Evolutionary conservation across 2,113 vertebrate species (phyloP), one percentile per base, ranked within the genome.

Genomic region (Macquaria ambigua): DNA sequence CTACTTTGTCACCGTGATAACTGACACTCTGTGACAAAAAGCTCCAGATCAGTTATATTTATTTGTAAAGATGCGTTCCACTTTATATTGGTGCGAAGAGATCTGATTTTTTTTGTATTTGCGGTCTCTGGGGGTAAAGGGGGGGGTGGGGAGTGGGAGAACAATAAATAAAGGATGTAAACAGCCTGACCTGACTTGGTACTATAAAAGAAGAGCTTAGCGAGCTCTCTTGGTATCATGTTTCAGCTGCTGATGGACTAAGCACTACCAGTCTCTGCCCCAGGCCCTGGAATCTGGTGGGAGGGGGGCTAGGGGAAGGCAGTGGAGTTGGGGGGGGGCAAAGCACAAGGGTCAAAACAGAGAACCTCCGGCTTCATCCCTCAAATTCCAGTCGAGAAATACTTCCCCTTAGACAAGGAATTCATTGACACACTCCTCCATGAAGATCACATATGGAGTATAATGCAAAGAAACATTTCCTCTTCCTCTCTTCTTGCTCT

Each of bases 201-300:
- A 79, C 78, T 83, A 93, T 94, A 93, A 94, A 95, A 92, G 84
- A 90, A 80, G 84, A 92, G 88, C 92, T 89, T 90, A 90, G 86
- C 5, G 9, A 77, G 88, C 84, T 90, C 87, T 84, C 84, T 71
- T 78, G 85, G 91, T 94, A 85, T 96, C 93, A 79, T 67, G 89
- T 96, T 96, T 94, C 93, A 94, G 84, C 76, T 74, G 85, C 88
- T 93, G 92, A 94, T 93, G 92, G 91, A 93, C 91, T 94, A 90
- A 95, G 87, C 91, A 93, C 88, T 93, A 93, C 90, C 92, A 94
- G 91, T 78, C 93, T 92, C 90, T 92, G 93, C 93, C 93, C 84
- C 75, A 53, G 90, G 93, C 88, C 93, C 85, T 90, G 92, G 93
- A 94, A 95, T 95, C 94, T 90, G 89, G 92, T 84, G 90, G 77